Evolutionary conservation across 2,888 invertebrate genomes (phyloP), one percentile per base, ranked within the genome.

Genomic region (Cheiracanthium punctorium): DNA sequence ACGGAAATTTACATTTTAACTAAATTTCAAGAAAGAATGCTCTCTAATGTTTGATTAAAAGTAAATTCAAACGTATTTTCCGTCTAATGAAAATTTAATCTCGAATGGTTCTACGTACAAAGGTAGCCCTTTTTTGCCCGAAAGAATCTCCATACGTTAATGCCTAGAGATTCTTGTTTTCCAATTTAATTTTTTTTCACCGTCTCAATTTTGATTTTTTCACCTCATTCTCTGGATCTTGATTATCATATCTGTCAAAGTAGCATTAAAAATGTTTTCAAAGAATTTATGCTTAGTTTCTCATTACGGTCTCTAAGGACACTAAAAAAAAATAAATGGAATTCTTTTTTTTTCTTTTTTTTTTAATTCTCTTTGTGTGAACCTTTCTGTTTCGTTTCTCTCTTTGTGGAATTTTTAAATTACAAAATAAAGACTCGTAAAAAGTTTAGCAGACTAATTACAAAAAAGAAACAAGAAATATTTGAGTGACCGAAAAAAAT

Each of bases 171-270:
- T 24, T 58, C 4, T 58, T 58, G 5, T 24, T 5, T 24, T 2
- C 58, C 24, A 24, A 58, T 58, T 58, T 58, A 58, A 37, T 37
- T 58, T 58, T 58, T 58, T 48, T 17, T 37, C 37, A 37, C 48
- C 48, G 7, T n/a, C 48, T 17, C 8, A 48, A 48, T 12, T 48
- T 5, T 48, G 37, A 10, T 17, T 17, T 17, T 48, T 48, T 48
- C 17, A 17, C 17, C 7, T 17, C 48, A 12, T 24, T 58, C 24
- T 58, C 24, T 5, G 58, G 17, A 58, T 24, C 58, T 24, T 58
- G 24, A 58, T 58, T 58, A 58, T 58, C 58, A 58, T 58, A 58
- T 58, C 58, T 58, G 58, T 58, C 58, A 58, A 58, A 58, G 4
- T 20, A 5, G 58, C 24, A 58, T 58, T 58, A 58, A 58, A 20